Evolutionary conservation across 2,113 vertebrate species (phyloP).

Genomic region (Amazona vittata): DNA sequence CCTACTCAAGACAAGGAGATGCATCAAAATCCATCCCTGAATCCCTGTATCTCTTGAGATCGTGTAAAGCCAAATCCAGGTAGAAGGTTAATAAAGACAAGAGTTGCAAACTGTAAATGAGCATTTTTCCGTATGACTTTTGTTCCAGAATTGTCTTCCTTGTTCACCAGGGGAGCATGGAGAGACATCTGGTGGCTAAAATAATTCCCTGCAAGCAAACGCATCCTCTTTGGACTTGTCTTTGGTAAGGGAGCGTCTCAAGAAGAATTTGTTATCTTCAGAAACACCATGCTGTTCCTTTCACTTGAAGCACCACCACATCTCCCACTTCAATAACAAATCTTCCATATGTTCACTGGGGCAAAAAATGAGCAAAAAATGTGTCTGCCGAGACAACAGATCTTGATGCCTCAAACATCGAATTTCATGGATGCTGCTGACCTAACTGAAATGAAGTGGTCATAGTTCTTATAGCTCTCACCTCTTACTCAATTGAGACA

Average conservation of each 20-base stretch:
- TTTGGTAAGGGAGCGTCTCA: neutral
- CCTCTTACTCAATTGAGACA: neutral
- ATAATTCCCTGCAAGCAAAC: constrained; percentile 1
- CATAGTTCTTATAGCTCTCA: neutral
- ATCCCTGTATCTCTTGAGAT: neutral
- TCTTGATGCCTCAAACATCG: neutral
- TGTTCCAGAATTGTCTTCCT: neutral
- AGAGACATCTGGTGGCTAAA: constrained; percentile 59
- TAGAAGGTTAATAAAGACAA: neutral
- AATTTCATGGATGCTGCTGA: neutral
- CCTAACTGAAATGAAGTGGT: neutral
- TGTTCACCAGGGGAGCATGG: neutral
- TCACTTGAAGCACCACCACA: rapidly evolving
- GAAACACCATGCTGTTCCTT: rapidly evolving
- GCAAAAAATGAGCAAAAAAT: neutral
- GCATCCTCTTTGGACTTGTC: rapidly evolving
- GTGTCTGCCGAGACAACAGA: neutral
- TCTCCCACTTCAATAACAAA: neutral
- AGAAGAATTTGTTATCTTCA: neutral
- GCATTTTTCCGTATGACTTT: rapidly evolving
- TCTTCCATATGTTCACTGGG: neutral
- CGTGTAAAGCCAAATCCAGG: neutral
- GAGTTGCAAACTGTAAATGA: neutral
- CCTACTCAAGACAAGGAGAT: neutral
- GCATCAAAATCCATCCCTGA: neutral